Conservation (phyloP, 2,888 invertebrate genomes). For the Phrixothrix hirtus region DNA sequence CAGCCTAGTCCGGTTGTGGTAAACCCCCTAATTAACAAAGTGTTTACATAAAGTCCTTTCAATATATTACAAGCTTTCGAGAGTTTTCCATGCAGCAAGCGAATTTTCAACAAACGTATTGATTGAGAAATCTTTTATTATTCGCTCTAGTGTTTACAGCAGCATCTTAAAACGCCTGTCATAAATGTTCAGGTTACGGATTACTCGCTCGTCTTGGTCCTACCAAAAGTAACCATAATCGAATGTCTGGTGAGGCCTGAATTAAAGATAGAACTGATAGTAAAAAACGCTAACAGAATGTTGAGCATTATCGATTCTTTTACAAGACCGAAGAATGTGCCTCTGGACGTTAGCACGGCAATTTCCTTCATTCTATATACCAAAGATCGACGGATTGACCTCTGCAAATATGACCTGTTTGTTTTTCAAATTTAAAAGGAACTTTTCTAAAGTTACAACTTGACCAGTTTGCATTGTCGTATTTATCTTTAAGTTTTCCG, state of each 20-base stretch:
- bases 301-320: constrained; percentile 31
- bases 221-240: constrained; percentile 32
- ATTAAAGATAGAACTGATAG: constrained; percentile 41
- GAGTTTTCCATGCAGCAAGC: neutral
- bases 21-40: constrained; percentile 41
- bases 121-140: neutral
- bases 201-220: constrained; percentile 18
- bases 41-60: constrained; percentile 40
- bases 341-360: constrained; percentile 1
- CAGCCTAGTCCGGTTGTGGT: constrained; percentile 21
- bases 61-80: constrained; percentile 30
- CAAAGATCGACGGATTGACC: constrained; percentile 8
- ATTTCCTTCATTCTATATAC: neutral
- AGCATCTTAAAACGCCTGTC: neutral
- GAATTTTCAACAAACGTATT: too few relatives aligned
- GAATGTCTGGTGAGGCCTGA: constrained; percentile 38
- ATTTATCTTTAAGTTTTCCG: constrained; percentile 16
- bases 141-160: neutral
- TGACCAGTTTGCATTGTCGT: constrained; percentile 10
- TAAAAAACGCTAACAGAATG: constrained; percentile 32
- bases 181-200: constrained; percentile 13
- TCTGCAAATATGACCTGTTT: constrained; percentile 9
- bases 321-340: constrained; percentile 7
- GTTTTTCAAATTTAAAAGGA: constrained; percentile 7
- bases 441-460: constrained; percentile 10